These are phyloP conservation scores for Bubo scandiacus DNA, from an alignment of 2,113 vertebrate species.

Conservation along the genomic window DNA sequence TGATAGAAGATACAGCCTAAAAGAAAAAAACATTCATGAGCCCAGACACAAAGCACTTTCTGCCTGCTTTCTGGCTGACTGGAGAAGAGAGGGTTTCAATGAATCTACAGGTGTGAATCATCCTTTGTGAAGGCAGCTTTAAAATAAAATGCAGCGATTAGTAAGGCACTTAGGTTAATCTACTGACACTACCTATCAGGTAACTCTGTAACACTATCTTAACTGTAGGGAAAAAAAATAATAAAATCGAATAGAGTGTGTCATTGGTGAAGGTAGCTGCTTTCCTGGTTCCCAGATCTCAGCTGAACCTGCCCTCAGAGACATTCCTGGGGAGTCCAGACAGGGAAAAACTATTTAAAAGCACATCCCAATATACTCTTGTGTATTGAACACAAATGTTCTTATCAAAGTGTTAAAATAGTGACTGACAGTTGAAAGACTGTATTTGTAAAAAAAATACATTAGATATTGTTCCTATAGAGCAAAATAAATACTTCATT, in stretches of 20 bases:
- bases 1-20: background rate
- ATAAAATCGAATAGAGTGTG: background rate
- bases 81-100: background rate
- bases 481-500: background rate
- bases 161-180: background rate
- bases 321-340: slow-evolving; percentile 22
- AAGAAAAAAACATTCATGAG: background rate
- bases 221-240: background rate
- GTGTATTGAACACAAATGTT: slow-evolving; percentile 28
- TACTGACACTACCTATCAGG: background rate
- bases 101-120: background rate
- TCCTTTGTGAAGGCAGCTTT: background rate
- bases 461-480: background rate
- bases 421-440: background rate
- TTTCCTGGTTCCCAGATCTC: background rate
- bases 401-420: slow-evolving; percentile 7
- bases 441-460: background rate
- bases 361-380: background rate
- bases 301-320: background rate
- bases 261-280: background rate
- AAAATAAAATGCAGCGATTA: background rate
- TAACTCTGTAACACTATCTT: background rate
- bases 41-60: background rate
- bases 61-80: background rate
- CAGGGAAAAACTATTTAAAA: slow-evolving; percentile 21